Evolutionary conservation across 2,888 invertebrate genomes (phyloP), one percentile per base, ranked within the genome.

Genomic region (Punctoribates punctum): DNA sequence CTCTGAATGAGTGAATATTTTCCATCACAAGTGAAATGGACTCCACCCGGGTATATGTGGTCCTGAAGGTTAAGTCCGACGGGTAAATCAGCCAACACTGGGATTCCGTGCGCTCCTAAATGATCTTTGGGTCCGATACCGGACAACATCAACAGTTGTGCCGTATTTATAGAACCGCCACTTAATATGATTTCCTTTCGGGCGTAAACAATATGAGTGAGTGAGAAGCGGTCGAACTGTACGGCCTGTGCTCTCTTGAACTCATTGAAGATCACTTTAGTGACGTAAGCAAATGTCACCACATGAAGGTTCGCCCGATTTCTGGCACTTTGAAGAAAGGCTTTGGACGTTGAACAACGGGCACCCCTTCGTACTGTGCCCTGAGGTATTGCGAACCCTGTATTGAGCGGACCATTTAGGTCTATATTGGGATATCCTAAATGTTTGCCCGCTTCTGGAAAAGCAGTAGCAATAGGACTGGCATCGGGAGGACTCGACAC

Each of bases 11-110:
- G 78, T 9, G 79, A 81, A 23, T 78, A 79, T 46, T 93, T 91
- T 62, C 91, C 90, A 83, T 93, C 90, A 0, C 94, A 87, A 83
- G 90, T 86, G 81, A 94, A 95, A 0, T 93, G 90, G 20, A 94
- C 84, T 9, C 94, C 94, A 0, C 94, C 94, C 0, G 93, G 85
- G 0, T 92, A 94, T 17, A 94, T 89, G 82, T 95, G 95, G 82
- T 95, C 94, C 84, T 94, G 94, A 46, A 95, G 86, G 83, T 94
- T 95, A 78, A 90, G 86, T 0, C 95, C 95, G 0, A 95, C 94
- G 80, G 88, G 88, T 0, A 93, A 85, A 82, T 94, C 91, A 82
- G 91, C 90, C 73, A 94, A 88, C 0, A 93, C 85, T 0, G 92
- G 92, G 80, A 94, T 93, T 74, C 76, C 78, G 15, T 77, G 75